Base-by-base conservation (phyloP, 2,888 invertebrate species). In the Mythimna albipuncta region DNA sequence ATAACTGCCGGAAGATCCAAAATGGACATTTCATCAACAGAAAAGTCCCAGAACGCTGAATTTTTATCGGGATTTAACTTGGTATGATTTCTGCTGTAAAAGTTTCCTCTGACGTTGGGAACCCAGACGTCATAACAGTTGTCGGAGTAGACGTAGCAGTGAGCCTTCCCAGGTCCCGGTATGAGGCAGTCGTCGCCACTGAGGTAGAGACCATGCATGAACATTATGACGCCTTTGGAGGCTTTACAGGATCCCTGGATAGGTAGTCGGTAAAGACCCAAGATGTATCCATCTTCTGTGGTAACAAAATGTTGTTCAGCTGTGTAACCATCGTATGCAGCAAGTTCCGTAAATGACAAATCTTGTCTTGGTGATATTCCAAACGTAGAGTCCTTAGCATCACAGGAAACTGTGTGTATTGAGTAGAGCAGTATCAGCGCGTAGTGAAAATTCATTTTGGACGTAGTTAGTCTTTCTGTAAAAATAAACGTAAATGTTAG, bases 81-180 rank as follows among this genome's bases (percentile, higher is more conserved):
- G 0, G 86, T 84, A 84, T 98, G 97, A 10, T 76, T 74, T 63
- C 93, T 92, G 7, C 96, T 96, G 88, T 97, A 97, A 0, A 95
- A 96, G 89, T 98, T 98, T 16, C 98, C 98, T 75, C 98, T 94
- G 19, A 97, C 96, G 91, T 98, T 98, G 5, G 98, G 98, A 75
- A 98, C 84, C 98, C 98, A 98, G 5, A 97, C 97, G 84, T 97
- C 97, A 81, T 97, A 97, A n/a, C 97, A 97, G 21, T 91, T 89
- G 81, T 97, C 96, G 0, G 97, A 94, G 63, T 97, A 96, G 85
- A 97, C 93, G 93, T 95, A 97, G 87, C 92, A 97, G n/a, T 89
- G 91, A 89, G 92, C 97, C 83, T 97, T 96, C 68, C 96, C 93
- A 19, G 95, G 97, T 19, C 97, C 97, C 66, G 97, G 96, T 4